A percentile compares a stretch with the other conserved stretches of the same genome.
Evolutionary conservation across 2,888 invertebrate genomes (phyloP).

Genomic region (Thalpophila matura): DNA sequence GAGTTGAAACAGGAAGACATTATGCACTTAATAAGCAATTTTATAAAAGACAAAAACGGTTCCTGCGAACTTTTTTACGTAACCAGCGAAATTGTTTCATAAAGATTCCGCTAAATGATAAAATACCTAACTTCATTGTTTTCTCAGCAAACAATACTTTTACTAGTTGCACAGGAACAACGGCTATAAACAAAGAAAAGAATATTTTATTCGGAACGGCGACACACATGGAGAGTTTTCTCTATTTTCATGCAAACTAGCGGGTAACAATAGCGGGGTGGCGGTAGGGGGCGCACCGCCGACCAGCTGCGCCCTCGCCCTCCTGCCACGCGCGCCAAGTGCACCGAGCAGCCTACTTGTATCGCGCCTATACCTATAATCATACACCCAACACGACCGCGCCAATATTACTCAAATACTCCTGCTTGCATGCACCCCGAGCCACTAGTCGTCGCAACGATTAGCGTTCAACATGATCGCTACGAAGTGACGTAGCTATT

Average conservation of each 20-base stretch:
- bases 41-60: conserved; percentile 46
- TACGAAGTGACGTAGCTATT: neutral
- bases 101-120: conserved; percentile 67
- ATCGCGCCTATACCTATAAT: conserved; percentile 19
- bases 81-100: conserved; percentile 66
- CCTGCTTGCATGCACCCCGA: neutral
- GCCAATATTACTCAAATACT: conserved; percentile 11
- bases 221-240: conserved; percentile 86
- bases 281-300: conserved; percentile 68
- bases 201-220: conserved; percentile 86
- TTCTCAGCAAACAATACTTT: conserved; percentile 80
- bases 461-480: neutral
- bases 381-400: conserved; percentile 6
- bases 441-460: neutral
- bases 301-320: conserved; percentile 77
- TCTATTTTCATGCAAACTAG: conserved; percentile 88
- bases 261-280: conserved; percentile 82
- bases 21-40: conserved; percentile 55
- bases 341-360: conserved; percentile 64
- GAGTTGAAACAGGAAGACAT: conserved; percentile 54
- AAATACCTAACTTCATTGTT: conserved; percentile 77
- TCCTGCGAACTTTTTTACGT: conserved; percentile 67
- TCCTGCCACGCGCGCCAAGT: conserved; percentile 78
- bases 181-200: conserved; percentile 82
- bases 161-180: conserved; percentile 82